These are phyloP conservation scores for Cinclus cinclus DNA, from an alignment of 2,113 vertebrate genomes.

Conservation along the genomic window DNA sequence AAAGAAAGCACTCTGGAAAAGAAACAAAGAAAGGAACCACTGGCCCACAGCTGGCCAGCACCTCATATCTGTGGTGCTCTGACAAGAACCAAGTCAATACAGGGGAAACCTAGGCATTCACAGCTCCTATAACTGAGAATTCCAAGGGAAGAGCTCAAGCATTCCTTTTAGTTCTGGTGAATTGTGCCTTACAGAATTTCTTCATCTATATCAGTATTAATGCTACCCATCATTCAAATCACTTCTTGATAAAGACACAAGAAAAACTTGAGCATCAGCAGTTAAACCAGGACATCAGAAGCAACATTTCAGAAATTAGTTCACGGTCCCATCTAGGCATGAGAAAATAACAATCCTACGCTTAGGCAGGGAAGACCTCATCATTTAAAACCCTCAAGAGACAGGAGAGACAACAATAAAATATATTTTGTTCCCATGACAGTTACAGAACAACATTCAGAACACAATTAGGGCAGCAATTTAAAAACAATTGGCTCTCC, in stretches of 20 bases:
- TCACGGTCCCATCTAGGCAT: neutral
- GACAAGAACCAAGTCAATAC: neutral
- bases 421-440: neutral
- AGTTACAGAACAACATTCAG: neutral
- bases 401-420: neutral
- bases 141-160: neutral
- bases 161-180: neutral
- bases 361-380: neutral
- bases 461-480: neutral
- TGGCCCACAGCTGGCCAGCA: neutral
- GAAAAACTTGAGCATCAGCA: neutral
- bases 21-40: neutral
- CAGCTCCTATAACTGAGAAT: neutral
- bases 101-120: neutral
- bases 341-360: accelerated
- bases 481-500: neutral
- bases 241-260: neutral
- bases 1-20: neutral
- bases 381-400: neutral
- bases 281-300: neutral
- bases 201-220: neutral
- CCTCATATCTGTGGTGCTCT: neutral
- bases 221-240: neutral
- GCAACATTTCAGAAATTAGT: accelerated
- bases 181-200: neutral